A percentile compares a stretch with the other conserved stretches of the same genome.
These are phyloP conservation scores for Sturnus vulgaris DNA, from an alignment of 2,113 vertebrate species.

Conservation along the genomic window DNA sequence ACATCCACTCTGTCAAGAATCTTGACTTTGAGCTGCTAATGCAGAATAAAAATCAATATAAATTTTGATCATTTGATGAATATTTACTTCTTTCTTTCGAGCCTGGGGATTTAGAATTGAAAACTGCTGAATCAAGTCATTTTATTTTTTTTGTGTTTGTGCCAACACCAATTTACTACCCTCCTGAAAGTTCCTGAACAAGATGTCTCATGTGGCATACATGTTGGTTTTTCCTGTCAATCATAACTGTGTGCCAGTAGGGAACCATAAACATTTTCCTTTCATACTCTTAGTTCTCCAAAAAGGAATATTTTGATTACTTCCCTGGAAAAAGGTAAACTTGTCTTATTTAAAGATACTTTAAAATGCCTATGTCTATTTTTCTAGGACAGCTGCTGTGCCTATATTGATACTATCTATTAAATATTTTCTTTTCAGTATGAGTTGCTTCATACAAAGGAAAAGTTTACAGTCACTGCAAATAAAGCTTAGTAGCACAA, in stretches of 20 bases:
- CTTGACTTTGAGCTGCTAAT: constrained; percentile 85
- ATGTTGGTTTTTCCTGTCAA: constrained; percentile 82
- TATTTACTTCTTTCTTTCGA: constrained; percentile 80
- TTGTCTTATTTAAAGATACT: constrained; percentile 61
- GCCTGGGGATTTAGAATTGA: constrained; percentile 74
- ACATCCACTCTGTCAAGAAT: constrained; percentile 76
- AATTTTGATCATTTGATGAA: constrained; percentile 92
- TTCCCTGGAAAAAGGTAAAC: constrained; percentile 70
- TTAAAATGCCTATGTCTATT: constrained; percentile 34
- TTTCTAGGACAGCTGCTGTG: constrained; percentile 27
- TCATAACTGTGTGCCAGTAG: constrained; percentile 76
- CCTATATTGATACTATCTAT: constrained; percentile 53
- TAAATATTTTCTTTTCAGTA: constrained; percentile 59
- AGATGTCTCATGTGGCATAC: constrained; percentile 76
- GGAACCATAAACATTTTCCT: constrained; percentile 78
- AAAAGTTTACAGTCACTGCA: constrained; percentile 36
- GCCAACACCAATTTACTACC: constrained; percentile 86
- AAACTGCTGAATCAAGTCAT: constrained; percentile 89
- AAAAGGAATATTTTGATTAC: constrained; percentile 75
- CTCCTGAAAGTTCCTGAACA: constrained; percentile 82
- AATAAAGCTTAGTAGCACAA: constrained; percentile 24
- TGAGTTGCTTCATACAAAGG: constrained; percentile 16
- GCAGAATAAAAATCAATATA: constrained; percentile 88
- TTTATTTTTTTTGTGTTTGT: constrained; percentile 87
- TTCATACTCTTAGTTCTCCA: constrained; percentile 71